Conservation (phyloP, 2,888 invertebrate species). For the Allygus modestus region DNA sequence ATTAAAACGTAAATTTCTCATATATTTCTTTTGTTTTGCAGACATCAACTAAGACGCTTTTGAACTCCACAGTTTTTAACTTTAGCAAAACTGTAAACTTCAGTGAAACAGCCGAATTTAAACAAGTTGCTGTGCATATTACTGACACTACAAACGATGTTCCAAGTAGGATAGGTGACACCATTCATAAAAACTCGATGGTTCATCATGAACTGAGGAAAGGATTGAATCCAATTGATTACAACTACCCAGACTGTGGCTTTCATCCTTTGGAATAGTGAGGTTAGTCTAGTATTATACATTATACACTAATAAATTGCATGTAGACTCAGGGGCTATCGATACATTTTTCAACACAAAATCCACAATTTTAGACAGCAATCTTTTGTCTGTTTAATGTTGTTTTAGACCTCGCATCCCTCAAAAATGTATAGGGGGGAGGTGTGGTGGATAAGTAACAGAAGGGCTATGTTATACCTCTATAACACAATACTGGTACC, state of each 20-base stretch:
- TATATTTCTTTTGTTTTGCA: background rate
- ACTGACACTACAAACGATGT: background rate
- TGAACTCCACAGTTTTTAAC: background rate
- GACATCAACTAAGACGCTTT: background rate
- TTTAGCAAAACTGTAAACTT: background rate
- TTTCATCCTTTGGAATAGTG: background rate
- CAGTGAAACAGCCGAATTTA: conserved; percentile 1
- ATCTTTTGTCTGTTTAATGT: too few species aligned
- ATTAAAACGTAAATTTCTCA: too few species aligned
- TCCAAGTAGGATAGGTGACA: background rate
- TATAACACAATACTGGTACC: too few species aligned
- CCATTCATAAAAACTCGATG: background rate
- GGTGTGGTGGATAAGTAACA: too few species aligned
- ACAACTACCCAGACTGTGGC: conserved; percentile 15
- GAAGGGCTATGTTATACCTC: too few species aligned
- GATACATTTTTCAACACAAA: too few species aligned
- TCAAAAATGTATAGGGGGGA: too few species aligned
- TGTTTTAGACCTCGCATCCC: too few species aligned
- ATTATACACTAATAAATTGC: too few species aligned
- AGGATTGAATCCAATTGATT: background rate
- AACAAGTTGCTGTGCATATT: too few species aligned
- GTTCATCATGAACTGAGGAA: background rate
- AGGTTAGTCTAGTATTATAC: background rate
- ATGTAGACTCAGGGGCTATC: too few species aligned
- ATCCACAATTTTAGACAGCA: too few species aligned